phyloP scores from a whole-genome alignment of 2,113 vertebrate genomes.

The Phalacrocorax aristotelis region DNA sequence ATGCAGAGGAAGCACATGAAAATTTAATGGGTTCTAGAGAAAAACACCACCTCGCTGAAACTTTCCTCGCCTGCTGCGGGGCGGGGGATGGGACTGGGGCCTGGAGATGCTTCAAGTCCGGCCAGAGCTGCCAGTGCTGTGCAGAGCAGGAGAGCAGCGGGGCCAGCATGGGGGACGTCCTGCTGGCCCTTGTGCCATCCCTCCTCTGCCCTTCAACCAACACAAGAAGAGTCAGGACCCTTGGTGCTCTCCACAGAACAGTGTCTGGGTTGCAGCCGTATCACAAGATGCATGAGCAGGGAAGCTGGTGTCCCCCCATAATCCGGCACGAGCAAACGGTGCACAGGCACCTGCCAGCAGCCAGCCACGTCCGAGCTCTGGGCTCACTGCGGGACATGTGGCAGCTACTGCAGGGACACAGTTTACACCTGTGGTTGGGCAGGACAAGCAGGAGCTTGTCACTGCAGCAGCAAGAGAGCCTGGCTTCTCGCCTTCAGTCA shows the following conservation, averaged over 20 bases:
- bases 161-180: not conserved
- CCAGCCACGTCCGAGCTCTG: accelerated
- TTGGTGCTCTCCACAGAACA: not conserved
- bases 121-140: accelerated
- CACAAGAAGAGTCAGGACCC: accelerated
- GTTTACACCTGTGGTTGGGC: not conserved
- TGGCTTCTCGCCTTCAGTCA: not conserved
- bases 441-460: not conserved
- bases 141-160: not conserved
- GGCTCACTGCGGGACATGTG: accelerated
- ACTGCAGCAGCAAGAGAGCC: accelerated
- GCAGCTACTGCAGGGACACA: accelerated
- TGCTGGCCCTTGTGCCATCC: accelerated
- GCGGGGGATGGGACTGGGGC: accelerated
- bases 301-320: not conserved
- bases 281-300: accelerated
- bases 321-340: accelerated
- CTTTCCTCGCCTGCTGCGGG: accelerated
- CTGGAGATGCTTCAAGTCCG: not conserved
- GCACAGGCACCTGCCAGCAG: not conserved
- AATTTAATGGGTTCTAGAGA: not conserved
- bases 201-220: not conserved
- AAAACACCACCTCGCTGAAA: not conserved
- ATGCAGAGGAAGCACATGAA: not conserved
- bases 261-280: accelerated